These are phyloP conservation scores for Murina feae DNA, from an alignment of 2,113 vertebrate genomes.

Conservation along the genomic window DNA sequence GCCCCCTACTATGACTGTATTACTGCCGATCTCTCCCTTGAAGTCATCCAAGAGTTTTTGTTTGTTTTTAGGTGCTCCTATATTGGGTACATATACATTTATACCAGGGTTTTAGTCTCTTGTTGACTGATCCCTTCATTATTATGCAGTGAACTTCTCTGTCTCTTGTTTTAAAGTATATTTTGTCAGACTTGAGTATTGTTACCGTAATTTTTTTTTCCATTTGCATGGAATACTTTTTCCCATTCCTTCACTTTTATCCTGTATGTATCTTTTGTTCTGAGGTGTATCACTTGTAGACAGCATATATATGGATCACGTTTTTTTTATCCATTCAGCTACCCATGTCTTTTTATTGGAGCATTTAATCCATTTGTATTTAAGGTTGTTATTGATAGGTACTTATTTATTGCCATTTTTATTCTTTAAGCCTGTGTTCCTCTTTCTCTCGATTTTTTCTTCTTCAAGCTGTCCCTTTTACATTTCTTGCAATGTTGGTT, in stretches of 20 bases:
- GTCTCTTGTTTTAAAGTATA: background rate
- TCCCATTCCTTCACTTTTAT: background rate
- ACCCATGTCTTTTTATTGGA: background rate
- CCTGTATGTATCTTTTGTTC: background rate
- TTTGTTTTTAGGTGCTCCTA: background rate
- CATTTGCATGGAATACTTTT: background rate
- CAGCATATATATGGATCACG: background rate
- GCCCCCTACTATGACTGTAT: background rate
- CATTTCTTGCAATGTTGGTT: too few relatives aligned
- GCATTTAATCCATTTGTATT: background rate
- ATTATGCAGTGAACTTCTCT: background rate
- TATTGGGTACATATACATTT: background rate
- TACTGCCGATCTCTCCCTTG: background rate
- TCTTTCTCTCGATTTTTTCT: background rate
- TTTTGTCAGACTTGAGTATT: background rate
- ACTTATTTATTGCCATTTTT: background rate
- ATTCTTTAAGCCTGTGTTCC: background rate
- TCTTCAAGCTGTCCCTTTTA: too few relatives aligned
- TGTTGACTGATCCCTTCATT: background rate
- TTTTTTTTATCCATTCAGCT: background rate
- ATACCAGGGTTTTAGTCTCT: background rate
- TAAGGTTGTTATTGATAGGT: background rate
- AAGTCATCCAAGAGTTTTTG: background rate
- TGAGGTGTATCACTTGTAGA: background rate
- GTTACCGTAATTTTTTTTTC: background rate